Evolutionary conservation across 2,113 vertebrate genomes (phyloP).

Genomic region (Pongo abelii): DNA sequence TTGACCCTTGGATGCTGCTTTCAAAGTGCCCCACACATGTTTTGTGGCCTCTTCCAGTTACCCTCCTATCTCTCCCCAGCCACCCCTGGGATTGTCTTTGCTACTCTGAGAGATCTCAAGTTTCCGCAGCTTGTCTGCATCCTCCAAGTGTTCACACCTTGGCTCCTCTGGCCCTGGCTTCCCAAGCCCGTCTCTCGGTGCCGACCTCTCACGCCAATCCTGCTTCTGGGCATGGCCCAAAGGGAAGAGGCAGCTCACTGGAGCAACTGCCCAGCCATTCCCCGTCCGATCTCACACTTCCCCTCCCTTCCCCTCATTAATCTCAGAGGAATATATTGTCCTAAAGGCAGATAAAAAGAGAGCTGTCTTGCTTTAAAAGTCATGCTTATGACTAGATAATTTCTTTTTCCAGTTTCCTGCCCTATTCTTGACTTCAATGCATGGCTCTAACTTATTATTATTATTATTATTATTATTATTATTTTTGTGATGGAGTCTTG

Average conservation of each 20-base stretch:
- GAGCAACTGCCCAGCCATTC: neutral
- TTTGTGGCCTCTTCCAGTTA: neutral
- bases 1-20: neutral
- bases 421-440: neutral
- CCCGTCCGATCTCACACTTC: neutral
- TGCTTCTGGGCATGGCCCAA: neutral
- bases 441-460: neutral
- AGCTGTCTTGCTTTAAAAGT: conserved; percentile 22
- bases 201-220: neutral
- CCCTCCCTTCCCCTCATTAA: neutral
- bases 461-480: too few species aligned
- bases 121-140: neutral
- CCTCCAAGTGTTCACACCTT: neutral
- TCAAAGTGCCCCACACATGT: too few species aligned
- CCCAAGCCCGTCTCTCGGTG: neutral
- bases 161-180: neutral
- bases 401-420: neutral
- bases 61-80: neutral
- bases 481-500: too few species aligned
- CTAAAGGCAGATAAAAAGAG: neutral
- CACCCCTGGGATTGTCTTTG: neutral
- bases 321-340: conserved; percentile 11
- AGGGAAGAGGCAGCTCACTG: neutral
- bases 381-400: neutral
- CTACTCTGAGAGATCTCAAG: neutral